Evolutionary conservation across 2,797 vertebrate species (phyloP).

Genomic region (Malacoraja senta): DNA sequence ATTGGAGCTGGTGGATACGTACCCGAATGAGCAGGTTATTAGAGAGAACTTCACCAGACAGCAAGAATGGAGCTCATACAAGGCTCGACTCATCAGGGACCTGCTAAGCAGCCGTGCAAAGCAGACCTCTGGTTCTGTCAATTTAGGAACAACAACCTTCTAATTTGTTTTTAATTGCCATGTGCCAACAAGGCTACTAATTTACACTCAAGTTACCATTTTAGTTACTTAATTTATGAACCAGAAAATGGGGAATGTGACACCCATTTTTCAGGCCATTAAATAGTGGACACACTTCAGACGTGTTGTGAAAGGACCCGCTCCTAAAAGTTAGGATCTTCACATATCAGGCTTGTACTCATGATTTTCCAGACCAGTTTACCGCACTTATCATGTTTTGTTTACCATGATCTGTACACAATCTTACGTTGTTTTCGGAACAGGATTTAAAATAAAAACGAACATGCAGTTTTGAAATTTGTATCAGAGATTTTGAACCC

Average conservation of each 20-base stretch:
- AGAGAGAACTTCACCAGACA: slow-evolving; percentile 36
- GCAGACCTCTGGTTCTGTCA: not conserved
- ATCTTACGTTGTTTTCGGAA: not conserved
- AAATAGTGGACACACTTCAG: not conserved
- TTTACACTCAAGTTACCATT: not conserved
- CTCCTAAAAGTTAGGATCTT: not conserved
- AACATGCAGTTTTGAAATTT: not conserved
- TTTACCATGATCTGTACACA: not conserved
- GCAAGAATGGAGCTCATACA: slow-evolving; percentile 41
- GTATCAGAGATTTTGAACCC: not conserved
- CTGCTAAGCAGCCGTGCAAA: not conserved
- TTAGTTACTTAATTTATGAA: not conserved
- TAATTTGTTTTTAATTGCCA: not conserved
- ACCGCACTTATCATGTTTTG: not conserved
- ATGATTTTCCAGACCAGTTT: not conserved
- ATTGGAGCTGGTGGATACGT: slow-evolving; percentile 27
- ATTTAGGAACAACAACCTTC: not conserved
- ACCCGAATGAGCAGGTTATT: slow-evolving; percentile 40
- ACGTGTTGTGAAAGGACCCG: not conserved
- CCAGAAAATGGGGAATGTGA: not conserved
- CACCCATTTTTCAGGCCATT: not conserved
- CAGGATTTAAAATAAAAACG: too few relatives aligned
- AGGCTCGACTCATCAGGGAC: slow-evolving; percentile 39
- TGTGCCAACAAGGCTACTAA: not conserved
- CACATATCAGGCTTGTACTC: not conserved